phyloP scores from a whole-genome alignment of 2,888 invertebrate species.

The Chloroclysta siterata region DNA sequence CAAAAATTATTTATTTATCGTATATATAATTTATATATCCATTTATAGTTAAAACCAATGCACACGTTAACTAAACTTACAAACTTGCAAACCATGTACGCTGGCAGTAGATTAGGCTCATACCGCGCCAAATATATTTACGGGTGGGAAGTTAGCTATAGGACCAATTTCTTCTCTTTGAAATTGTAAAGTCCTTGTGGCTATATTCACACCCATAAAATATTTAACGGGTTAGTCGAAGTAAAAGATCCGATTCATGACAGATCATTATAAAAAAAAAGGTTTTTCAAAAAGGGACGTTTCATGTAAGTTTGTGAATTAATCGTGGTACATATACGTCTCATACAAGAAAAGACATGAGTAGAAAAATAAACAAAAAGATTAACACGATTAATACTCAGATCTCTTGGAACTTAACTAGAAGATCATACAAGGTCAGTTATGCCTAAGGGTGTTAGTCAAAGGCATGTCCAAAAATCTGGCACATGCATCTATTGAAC shows the following conservation, averaged over 20 bases:
- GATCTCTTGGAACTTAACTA: too few species aligned
- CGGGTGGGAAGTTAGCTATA: constrained; percentile 10
- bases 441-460: neutral
- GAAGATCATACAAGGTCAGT: too few species aligned
- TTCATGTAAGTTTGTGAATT: too few species aligned
- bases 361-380: too few species aligned
- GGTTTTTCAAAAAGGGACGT: too few species aligned
- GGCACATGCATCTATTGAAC: neutral
- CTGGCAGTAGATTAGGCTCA: constrained; percentile 32
- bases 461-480: neutral
- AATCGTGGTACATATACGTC: too few species aligned
- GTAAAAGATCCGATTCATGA: constrained; percentile 1
- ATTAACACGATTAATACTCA: too few species aligned
- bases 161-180: neutral
- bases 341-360: too few species aligned
- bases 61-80: constrained; percentile 65
- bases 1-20: constrained; percentile 83
- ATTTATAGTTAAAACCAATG: constrained; percentile 80
- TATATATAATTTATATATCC: constrained; percentile 85
- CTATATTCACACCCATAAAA: constrained; percentile 6
- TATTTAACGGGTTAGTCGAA: neutral
- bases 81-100: constrained; percentile 20
- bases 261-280: too few species aligned
- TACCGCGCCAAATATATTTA: constrained; percentile 1
- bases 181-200: neutral